Evolutionary conservation across 2,888 invertebrate genomes (phyloP), one percentile per base, ranked within the genome.

Genomic region (Meandrusa payeni): DNA sequence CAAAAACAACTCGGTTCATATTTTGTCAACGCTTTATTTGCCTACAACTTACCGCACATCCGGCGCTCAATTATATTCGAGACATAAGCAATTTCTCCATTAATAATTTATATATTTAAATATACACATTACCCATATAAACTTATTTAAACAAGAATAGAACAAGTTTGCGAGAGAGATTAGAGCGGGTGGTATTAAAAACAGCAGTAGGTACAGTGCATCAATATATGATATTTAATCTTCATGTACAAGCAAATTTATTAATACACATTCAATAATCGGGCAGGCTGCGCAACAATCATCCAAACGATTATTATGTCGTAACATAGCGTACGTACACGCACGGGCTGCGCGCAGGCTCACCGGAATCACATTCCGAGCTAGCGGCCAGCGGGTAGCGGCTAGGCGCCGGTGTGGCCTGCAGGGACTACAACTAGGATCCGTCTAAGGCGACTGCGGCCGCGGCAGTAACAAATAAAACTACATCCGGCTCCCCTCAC

Each of bases 141-240:
- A 79, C 70, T 76, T 82, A 83, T 65, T 69, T 75, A 75, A 79
- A 74, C 76, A 76, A 73, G 60, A 66, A 67, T 65, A 59, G 19
- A 26, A 36, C n/a, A 37, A 28, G 13, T 38, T 45, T 59, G 57
- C 64, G 75, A 71, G 70, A 75, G 68, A 68, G 77, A 83, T 82
- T 79, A 71, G 70, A 75, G 68, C 68, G 77, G 85, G 82, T 79
- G 81, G 82, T 73, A 77, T 80, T 82, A 83, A 87, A 86, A 86
- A 83, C 81, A 81, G 82, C 83, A 81, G 76, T 68, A 69, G 70
- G 65, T 83, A 90, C 89, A 91, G 91, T 92, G 92, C 91, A 91
- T 92, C 91, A 91, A 91, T 91, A 91, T 91, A 91, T 89, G 89
- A 91, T 91, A 91, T 91, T 90, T 91, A 91, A 91, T 91, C 89